Base-by-base conservation (phyloP, 1,140 invertebrate genomes). In the Leptestheria dahalacensis region DNA sequence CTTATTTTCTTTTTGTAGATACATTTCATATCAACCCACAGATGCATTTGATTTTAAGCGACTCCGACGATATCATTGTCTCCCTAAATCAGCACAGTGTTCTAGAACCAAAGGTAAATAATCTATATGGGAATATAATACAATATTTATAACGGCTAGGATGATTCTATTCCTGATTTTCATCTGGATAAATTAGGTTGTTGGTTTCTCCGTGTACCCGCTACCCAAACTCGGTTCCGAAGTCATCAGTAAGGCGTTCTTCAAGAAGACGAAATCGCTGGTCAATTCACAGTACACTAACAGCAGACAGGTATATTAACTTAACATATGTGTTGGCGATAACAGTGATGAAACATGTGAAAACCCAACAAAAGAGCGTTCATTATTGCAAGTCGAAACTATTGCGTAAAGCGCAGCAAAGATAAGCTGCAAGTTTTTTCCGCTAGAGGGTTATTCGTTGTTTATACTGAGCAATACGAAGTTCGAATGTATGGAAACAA, bases 21-120 rank as follows among this genome's bases (percentile, higher is more conserved):
- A 91, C 89, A 20, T 93, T 94, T 71, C 90, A 94, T 69, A 90
- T 92, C 65, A 94, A 94, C 71, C 91, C 90, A 3, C 90, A 93
- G 73, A 75, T 93, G 24, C 82, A 91, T 67, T 68, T 92, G 9
- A 79, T 84, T 26, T 70, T 92, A 2, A 83, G 81, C 62, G 88
- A 90, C 68, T 82, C 82, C 74, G 86, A 91, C 68, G 86, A 90
- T 66, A 81, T 91, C 1, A 80, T 93, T 11, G 82, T 93, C 29
- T 91, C 88, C 0, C 71, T 94, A 6, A 88, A 90, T 71, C 91
- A 94, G 67, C 89, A 93, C 69, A 88, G 85, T 28, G 86, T 91
- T 49, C 85, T 91, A 76, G 89, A 93, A 69, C 88, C 89, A 4
- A 91, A 92, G 75, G 81, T 79, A 68, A 69, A 29, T 52, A 24